Percentiles rank a stretch among this genome's conserved stretches.
phyloP scores from a whole-genome alignment of 2,888 invertebrate species.

The Entomobrya multifasciata region DNA sequence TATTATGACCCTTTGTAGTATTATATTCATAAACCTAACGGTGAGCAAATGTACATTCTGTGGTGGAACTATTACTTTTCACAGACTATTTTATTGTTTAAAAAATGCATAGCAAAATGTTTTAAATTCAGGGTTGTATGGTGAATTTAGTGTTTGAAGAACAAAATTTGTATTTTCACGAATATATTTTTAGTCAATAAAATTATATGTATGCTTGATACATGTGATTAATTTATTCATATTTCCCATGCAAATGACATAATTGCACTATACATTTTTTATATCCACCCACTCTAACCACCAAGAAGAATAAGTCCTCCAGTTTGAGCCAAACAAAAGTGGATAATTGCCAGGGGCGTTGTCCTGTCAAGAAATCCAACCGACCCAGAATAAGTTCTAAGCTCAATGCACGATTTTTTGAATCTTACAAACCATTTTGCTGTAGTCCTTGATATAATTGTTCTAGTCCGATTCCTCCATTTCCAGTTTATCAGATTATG shows the following conservation, averaged over 20 bases:
- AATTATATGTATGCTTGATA: not conserved
- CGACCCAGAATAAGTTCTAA: not conserved
- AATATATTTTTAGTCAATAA: constrained; percentile 21
- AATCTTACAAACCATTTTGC: constrained; percentile 24
- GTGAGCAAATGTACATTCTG: not conserved
- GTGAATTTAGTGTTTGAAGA: not conserved
- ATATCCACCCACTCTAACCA: no score
- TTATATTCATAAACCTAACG: constrained; percentile 46
- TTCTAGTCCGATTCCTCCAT: not conserved
- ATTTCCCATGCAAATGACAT: not conserved
- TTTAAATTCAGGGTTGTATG: constrained; percentile 12
- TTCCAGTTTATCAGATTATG: not conserved
- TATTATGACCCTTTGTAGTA: constrained; percentile 53
- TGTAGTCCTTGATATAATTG: not conserved
- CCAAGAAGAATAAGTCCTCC: constrained; percentile 42
- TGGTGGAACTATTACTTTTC: constrained; percentile 15
- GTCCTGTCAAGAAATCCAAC: constrained; percentile 28
- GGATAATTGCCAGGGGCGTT: constrained; percentile 34
- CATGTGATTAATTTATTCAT: not conserved
- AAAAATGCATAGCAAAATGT: not conserved
- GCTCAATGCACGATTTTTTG: not conserved
- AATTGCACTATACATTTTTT: not conserved
- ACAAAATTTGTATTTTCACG: constrained; percentile 41
- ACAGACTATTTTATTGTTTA: not conserved
- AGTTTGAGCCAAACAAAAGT: constrained; percentile 53